Base-by-base conservation (phyloP, 37 sponge, comb jelly and placozoan genomes). In the Aphrocallistes beatrix region DNA sequence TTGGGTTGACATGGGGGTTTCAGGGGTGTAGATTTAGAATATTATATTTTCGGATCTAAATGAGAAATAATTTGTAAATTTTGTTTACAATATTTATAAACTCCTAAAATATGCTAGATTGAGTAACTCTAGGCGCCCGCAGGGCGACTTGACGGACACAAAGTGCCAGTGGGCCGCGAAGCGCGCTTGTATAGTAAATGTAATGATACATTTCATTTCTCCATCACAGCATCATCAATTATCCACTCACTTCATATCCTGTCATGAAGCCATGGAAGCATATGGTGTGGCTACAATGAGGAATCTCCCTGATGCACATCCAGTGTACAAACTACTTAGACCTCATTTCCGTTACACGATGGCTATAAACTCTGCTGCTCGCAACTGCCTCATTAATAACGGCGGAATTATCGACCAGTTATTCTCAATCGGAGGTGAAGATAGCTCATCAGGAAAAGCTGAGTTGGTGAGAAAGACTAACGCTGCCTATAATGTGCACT, bases 191-290 rank as follows among this genome's bases (percentile, higher is more conserved):
- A n/a, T n/a, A n/a, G n/a, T n/a, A n/a, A n/a, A n/a, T n/a, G n/a
- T n/a, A 13, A 60, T 60, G 47, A 10, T 47, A 39, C 51, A 88
- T 32, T 81, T n/a, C 13, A 75, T 37, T 21, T 37, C 16, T 17
- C 10, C 13, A 6, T 85, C 86, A 25, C 85, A 87, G 92, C n/a
- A 84, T 30, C 92, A 91, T 50, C 85, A 89, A 51, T 8, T 89
- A 37, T n/a, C 82, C 47, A 86, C 89, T 32, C 93, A 93, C 85
- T 93, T 60, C 83, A 36, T 89, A 30, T 25, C 60, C 25, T 88
- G 88, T 81, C 91, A 91, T 51, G 84, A 85, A 36, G 81, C 86
- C 9, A 88, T 92, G 87, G 94, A 92, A 50, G 60, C 88, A 37
- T 90, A 86, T 60, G 51, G 49, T 49, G 82, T 93, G 0, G 90